Conservation (phyloP, 2,113 vertebrate species). For the Prunella himalayana region DNA sequence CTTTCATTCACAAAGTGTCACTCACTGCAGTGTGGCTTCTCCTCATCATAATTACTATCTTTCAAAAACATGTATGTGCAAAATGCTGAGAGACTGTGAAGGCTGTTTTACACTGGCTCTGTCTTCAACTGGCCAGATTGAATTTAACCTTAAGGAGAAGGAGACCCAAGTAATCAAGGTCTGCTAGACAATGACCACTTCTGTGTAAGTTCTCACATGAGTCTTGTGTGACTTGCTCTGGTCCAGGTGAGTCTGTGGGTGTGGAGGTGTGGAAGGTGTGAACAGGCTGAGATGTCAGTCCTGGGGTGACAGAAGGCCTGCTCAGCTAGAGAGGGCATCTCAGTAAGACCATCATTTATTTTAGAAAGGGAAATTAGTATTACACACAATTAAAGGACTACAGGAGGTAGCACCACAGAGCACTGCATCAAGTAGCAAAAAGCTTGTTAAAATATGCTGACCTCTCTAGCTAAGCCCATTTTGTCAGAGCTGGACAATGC, state of each 20-base stretch:
- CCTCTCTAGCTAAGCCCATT: not conserved
- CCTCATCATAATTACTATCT: not conserved
- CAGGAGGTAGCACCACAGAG: not conserved
- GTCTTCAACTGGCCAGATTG: not conserved
- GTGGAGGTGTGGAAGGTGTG: not conserved
- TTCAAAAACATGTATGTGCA: accelerated
- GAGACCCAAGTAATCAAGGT: not conserved
- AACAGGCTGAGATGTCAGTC: not conserved
- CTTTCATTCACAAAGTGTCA: not conserved
- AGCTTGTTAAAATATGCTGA: not conserved
- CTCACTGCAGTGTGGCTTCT: not conserved
- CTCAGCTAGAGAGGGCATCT: not conserved
- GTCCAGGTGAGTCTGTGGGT: not conserved
- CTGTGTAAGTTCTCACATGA: not conserved
- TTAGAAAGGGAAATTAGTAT: not conserved
- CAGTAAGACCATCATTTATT: not conserved
- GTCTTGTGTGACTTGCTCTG: not conserved
- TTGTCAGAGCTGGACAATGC: not conserved
- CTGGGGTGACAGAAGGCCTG: not conserved
- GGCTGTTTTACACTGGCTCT: not conserved
- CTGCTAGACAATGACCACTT: not conserved
- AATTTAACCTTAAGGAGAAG: not conserved
- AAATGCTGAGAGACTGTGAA: not conserved
- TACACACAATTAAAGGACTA: not conserved
- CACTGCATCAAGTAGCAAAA: not conserved